A percentile compares a stretch with the other conserved stretches of the same genome.
phyloP scores from a whole-genome alignment of 2,888 invertebrate genomes.

The Malacosoma neustria region DNA sequence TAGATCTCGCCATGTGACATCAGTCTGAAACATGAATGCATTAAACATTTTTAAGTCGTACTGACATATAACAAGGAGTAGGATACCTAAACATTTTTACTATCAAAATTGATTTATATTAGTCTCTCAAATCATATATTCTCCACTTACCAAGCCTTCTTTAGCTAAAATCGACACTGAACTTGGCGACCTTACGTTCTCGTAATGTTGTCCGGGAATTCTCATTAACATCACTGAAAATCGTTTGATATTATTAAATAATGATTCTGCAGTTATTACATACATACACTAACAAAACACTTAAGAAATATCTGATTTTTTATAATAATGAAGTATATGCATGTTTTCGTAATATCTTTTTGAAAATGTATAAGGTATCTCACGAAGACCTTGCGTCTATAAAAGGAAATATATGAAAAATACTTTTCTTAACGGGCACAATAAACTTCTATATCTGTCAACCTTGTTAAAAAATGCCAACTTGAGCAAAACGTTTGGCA shows the following conservation, averaged over 20 bases:
- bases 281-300: background rate
- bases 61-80: background rate
- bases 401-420: background rate
- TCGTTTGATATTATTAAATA: too few relatives aligned
- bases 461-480: too few relatives aligned
- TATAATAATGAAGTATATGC: too few relatives aligned
- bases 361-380: too few relatives aligned
- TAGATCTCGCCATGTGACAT: constrained; percentile 81
- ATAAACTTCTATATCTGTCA: too few relatives aligned
- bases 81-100: background rate
- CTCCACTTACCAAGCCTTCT: constrained; percentile 51
- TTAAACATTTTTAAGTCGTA: too few relatives aligned
- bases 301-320: too few relatives aligned
- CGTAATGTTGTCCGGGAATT: constrained; percentile 65
- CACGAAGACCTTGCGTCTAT: background rate
- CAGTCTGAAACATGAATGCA: constrained; percentile 30
- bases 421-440: too few relatives aligned
- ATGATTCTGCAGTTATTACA: too few relatives aligned
- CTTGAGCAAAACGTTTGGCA: too few relatives aligned
- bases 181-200: constrained; percentile 61
- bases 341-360: too few relatives aligned
- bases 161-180: constrained; percentile 59
- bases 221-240: constrained; percentile 61
- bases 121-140: background rate
- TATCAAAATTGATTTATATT: background rate